Conservation (phyloP, 1,140 invertebrate genomes). For the Megathymus violae region DNA sequence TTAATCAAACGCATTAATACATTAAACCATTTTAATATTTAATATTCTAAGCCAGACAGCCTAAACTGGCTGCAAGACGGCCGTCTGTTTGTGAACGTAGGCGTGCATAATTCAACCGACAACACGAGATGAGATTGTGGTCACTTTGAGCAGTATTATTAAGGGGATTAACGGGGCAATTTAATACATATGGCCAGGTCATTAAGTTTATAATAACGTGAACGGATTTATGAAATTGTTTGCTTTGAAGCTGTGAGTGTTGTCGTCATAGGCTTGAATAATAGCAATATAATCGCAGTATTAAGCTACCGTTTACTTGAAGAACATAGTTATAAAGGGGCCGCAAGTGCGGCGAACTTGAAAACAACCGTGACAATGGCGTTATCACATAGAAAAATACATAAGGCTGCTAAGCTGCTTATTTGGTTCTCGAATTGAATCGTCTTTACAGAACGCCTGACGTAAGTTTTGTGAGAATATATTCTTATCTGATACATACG, state of each 20-base stretch:
- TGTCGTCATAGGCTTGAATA: conserved; percentile 5
- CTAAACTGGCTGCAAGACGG: not conserved
- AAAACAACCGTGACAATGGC: no score
- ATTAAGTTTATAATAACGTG: conserved; percentile 15
- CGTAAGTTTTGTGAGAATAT: no score
- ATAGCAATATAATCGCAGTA: not conserved
- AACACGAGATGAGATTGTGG: conserved; percentile 32
- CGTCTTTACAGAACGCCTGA: no score
- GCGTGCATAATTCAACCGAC: conserved; percentile 32
- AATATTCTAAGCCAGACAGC: not conserved
- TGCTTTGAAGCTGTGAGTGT: conserved; percentile 20
- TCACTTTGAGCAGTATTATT: conserved; percentile 31
- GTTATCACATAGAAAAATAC: no score
- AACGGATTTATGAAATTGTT: conserved; percentile 1
- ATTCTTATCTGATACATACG: no score
- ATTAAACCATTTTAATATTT: conserved; percentile 1
- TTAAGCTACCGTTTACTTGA: not conserved
- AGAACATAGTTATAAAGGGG: not conserved
- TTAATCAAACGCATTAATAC: not conserved
- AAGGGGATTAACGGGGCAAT: conserved; percentile 9
- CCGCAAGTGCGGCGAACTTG: not conserved
- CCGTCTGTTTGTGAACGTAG: conserved; percentile 29
- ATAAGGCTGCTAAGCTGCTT: no score
- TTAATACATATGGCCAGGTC: not conserved
- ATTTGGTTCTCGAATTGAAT: no score